These are phyloP conservation scores for Strigamia crassipes DNA, from an alignment of 2,888 invertebrate genomes.

Conservation along the genomic window DNA sequence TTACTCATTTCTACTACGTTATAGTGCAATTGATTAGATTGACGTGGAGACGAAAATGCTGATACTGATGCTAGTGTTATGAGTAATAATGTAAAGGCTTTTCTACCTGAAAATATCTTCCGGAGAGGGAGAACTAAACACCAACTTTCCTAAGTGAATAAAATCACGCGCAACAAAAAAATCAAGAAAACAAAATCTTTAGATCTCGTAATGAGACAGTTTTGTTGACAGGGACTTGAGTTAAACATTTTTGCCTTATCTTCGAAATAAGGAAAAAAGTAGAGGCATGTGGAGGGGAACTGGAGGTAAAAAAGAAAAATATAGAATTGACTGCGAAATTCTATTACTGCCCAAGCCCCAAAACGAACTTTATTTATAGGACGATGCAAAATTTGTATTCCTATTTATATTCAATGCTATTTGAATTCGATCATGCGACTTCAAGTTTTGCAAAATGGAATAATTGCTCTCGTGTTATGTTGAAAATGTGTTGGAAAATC, in stretches of 20 bases:
- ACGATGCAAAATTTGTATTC: not conserved
- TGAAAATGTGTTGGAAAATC: too few relatives aligned
- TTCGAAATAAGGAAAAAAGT: not conserved
- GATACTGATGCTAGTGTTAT: too few relatives aligned
- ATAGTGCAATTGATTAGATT: too few relatives aligned
- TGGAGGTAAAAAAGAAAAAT: not conserved
- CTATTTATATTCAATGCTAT: too few relatives aligned
- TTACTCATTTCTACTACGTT: not conserved
- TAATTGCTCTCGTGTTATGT: too few relatives aligned
- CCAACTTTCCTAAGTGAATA: not conserved
- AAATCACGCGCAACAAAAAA: not conserved
- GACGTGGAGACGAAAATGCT: too few relatives aligned
- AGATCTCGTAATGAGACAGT: constrained; percentile 8
- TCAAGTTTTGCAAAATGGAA: too few relatives aligned
- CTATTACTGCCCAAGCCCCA: not conserved
- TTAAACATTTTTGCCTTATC: constrained; percentile 25
- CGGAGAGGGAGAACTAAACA: not conserved
- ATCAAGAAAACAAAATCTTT: not conserved
- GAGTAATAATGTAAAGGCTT: not conserved
- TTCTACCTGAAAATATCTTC: not conserved
- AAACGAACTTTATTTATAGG: not conserved
- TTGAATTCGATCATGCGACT: not conserved
- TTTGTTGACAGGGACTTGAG: constrained; percentile 30
- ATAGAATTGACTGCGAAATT: not conserved
- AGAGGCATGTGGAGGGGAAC: not conserved